Evolutionary conservation across 2,113 vertebrate genomes (phyloP).

Genomic region (Brachypteracias leptosomus): DNA sequence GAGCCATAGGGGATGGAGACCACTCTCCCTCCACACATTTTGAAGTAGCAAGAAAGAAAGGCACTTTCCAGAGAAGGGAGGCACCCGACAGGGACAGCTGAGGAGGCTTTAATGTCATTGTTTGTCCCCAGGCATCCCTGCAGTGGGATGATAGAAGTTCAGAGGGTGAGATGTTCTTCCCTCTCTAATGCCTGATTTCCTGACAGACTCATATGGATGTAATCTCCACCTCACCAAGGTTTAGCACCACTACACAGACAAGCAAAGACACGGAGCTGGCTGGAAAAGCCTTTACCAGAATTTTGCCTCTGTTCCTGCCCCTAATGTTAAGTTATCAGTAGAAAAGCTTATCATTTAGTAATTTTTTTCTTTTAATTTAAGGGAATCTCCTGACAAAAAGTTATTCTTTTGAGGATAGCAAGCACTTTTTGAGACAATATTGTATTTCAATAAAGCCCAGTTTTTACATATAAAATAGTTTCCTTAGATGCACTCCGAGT

Average conservation of each 20-base stretch:
- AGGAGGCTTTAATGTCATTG: background rate
- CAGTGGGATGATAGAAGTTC: background rate
- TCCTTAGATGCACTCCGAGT: background rate
- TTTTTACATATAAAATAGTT: background rate
- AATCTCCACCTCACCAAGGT: background rate
- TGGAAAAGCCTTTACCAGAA: background rate
- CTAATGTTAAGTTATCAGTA: background rate
- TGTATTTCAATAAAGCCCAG: background rate
- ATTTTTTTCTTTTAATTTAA: background rate
- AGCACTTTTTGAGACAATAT: background rate
- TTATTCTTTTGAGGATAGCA: background rate
- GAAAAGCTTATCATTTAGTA: background rate
- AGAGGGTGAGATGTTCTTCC: background rate
- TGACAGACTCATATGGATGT: background rate
- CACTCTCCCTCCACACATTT: background rate
- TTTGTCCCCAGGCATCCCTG: background rate
- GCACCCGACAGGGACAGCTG: background rate
- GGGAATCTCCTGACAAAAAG: background rate
- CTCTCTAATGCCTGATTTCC: background rate
- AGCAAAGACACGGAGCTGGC: background rate
- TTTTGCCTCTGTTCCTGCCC: background rate
- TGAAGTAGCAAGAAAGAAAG: background rate
- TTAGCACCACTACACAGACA: background rate
- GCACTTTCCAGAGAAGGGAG: background rate
- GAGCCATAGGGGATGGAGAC: background rate